Evolutionary conservation across 2,113 vertebrate species (phyloP).

Genomic region (Oophaga pumilio): DNA sequence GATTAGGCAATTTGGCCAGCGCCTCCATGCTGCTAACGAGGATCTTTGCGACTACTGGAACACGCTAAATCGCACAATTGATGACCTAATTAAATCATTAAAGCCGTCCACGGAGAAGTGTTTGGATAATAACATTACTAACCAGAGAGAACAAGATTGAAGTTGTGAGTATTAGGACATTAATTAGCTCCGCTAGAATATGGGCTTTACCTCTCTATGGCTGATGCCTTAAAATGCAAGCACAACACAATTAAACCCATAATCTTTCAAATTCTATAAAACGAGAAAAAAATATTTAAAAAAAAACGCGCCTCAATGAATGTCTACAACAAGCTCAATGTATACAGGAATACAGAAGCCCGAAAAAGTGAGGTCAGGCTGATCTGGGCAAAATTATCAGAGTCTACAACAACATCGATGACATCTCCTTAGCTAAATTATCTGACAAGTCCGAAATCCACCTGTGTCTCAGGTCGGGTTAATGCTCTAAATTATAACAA

Average conservation of each 20-base stretch:
- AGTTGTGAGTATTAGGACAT: not conserved
- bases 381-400: too few relatives aligned
- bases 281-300: too few relatives aligned
- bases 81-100: conserved; percentile 46
- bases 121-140: conserved; percentile 8
- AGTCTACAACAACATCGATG: too few relatives aligned
- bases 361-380: too few relatives aligned
- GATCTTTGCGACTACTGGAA: conserved; percentile 25
- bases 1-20: conserved; percentile 22
- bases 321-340: not conserved
- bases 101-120: not conserved
- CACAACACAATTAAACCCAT: not conserved
- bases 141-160: not conserved
- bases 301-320: not conserved
- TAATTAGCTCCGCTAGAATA: not conserved
- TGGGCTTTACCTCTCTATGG: not conserved
- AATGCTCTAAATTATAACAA: not conserved
- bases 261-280: not conserved
- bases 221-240: not conserved
- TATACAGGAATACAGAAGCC: not conserved
- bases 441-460: too few relatives aligned
- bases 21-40: not conserved
- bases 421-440: too few relatives aligned
- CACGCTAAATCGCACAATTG: conserved; percentile 11
- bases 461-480: too few relatives aligned